Base-by-base conservation (phyloP, 1,140 invertebrate species). In the Phenacoccus solenopsis region DNA sequence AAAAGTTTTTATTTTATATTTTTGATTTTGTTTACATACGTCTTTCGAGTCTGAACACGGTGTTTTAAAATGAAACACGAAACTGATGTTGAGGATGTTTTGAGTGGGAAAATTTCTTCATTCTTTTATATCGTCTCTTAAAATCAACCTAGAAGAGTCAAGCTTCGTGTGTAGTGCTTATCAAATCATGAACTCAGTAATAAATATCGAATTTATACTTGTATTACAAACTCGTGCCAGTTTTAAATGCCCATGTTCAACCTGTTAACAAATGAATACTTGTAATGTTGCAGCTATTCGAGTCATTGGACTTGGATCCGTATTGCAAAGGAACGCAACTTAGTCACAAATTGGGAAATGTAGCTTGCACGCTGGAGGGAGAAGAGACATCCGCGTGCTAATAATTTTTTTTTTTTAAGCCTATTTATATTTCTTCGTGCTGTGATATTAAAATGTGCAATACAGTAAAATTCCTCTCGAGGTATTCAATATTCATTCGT, bases 301-400 rank as follows among this genome's bases (percentile, higher is more conserved):
- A 91, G 81, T 88, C 90, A 73, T 82, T 95, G 79, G 90, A 93
- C 78, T 85, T 82, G 73, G 90, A 93, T 79, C 82, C 86, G 4
- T 84, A 86, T 75, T 92, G 90, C 79, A 88, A 90, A 76, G 92
- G 93, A 80, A 86, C 91, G 82, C 89, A 94, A 80, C 83, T 95
- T 79, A 87, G 90, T 72, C 89, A 92, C 79, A 91, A 90, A 80
- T 81, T 95, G 77, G 90, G 93, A 79, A 93, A 90, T 79, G 91
- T 94, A 74, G 90, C 90, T 68, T 93, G 88, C 80, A 94, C 90
- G 71, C 84, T 94, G 74, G 90, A 93, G 80, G 90, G 90, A 70
- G 90, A 91, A 77, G 78, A 83, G 72, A 81, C 78, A 20, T 81
- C 81, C 68, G 79, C 79, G 70, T 83, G 83, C 81, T 83, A 25